Evolutionary conservation across 2,113 vertebrate genomes (phyloP).

Genomic region (Halcyon malimbica): DNA sequence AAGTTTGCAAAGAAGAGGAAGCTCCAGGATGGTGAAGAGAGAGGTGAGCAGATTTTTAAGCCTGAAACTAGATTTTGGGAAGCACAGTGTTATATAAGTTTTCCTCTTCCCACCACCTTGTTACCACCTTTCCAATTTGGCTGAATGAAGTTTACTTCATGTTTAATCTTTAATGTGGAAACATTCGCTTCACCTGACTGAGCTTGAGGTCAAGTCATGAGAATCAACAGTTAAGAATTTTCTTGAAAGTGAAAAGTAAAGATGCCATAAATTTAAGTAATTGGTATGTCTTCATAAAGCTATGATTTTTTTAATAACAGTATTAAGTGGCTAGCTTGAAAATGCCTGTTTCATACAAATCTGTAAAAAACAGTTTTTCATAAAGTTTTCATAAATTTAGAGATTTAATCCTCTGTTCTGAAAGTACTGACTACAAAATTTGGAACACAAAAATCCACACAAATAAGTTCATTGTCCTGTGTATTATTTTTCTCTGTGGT

Average conservation of each 20-base stretch:
- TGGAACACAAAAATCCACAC: not conserved
- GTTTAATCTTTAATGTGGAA: not conserved
- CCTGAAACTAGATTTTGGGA: not conserved
- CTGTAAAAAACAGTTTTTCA: not conserved
- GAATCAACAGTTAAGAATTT: not conserved
- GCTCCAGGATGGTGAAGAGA: slow-evolving; percentile 39
- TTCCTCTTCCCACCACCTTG: not conserved
- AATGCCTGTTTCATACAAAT: not conserved
- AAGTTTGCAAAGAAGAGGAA: slow-evolving; percentile 71
- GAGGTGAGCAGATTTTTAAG: slow-evolving; percentile 60
- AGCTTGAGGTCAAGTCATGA: not conserved
- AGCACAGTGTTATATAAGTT: not conserved
- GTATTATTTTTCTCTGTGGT: not conserved
- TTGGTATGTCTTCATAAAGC: not conserved
- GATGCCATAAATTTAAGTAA: not conserved
- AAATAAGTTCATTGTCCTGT: not conserved
- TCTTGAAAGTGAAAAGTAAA: not conserved
- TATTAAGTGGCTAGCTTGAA: not conserved
- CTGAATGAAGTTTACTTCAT: not conserved
- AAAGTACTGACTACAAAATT: not conserved
- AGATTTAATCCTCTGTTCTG: not conserved
- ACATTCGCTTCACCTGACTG: not conserved
- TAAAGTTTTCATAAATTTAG: not conserved
- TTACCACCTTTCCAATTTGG: not conserved
- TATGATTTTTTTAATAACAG: not conserved